Evolutionary conservation across 2,888 invertebrate genomes (phyloP).

Genomic region (Leptinotarsa haldemani): DNA sequence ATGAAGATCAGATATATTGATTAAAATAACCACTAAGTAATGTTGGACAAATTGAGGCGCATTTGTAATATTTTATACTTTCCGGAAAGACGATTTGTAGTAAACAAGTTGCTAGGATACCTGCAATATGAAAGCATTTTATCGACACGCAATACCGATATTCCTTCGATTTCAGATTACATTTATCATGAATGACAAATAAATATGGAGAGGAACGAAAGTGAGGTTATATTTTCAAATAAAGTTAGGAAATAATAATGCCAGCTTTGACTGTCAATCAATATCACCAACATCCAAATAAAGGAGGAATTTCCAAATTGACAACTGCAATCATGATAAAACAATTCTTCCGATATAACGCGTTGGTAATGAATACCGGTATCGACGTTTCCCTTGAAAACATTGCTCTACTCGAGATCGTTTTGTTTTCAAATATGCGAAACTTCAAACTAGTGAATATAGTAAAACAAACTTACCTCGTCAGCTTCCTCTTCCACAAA

Average conservation of each 20-base stretch:
- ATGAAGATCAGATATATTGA: constrained; percentile 44
- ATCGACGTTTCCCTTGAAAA: constrained; percentile 21
- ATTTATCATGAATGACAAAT: not conserved
- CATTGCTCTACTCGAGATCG: not conserved
- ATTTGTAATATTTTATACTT: constrained; percentile 48
- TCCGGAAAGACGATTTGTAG: constrained; percentile 43
- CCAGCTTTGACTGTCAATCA: too few relatives aligned
- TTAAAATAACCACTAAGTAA: constrained; percentile 45
- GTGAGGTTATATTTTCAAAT: not conserved
- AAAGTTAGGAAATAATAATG: too few relatives aligned
- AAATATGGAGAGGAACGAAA: not conserved
- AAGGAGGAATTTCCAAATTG: not conserved
- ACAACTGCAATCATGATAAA: not conserved
- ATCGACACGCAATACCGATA: constrained; percentile 36
- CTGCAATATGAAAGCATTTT: constrained; percentile 29
- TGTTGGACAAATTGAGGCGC: constrained; percentile 46
- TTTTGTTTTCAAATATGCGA: constrained; percentile 2
- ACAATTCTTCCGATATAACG: constrained; percentile 11
- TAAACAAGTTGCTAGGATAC: constrained; percentile 49
- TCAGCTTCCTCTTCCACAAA: constrained; percentile 19
- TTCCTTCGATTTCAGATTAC: constrained; percentile 3
- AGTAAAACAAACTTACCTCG: constrained; percentile 31
- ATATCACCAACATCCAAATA: not conserved
- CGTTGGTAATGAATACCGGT: constrained; percentile 25
- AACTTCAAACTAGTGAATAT: not conserved